Evolutionary conservation across 2,797 vertebrate genomes (phyloP).

Genomic region (Limosa lapponica): DNA sequence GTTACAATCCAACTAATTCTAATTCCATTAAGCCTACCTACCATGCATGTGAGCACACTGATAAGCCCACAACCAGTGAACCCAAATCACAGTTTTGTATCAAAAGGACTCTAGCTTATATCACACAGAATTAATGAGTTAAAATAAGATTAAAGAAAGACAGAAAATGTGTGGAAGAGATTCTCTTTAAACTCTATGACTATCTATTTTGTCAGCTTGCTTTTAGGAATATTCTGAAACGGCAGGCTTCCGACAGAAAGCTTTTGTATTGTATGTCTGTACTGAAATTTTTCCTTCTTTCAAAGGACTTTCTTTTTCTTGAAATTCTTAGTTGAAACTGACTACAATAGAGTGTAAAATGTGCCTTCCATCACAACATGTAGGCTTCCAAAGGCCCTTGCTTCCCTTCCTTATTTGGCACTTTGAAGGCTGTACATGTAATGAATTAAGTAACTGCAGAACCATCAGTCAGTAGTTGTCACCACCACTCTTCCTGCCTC

Average conservation of each 20-base stretch:
- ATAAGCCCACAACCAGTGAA: neutral
- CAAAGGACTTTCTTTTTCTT: neutral
- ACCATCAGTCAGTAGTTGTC: neutral
- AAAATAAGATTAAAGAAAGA: neutral
- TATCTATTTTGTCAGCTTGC: neutral
- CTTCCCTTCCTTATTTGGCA: neutral
- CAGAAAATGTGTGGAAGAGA: neutral
- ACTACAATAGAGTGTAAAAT: neutral
- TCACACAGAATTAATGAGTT: neutral
- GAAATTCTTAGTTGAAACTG: neutral
- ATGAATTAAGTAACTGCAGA: neutral
- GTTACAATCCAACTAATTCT: neutral
- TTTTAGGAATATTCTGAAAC: neutral
- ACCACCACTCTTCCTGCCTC: neutral
- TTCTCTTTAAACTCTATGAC: neutral
- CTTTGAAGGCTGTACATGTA: neutral
- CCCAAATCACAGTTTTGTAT: neutral
- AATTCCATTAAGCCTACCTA: neutral
- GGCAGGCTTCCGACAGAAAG: neutral
- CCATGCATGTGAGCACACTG: rapidly evolving
- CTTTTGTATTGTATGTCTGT: neutral
- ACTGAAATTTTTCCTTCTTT: neutral
- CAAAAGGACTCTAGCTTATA: neutral
- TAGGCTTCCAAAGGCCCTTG: neutral
- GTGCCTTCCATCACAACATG: neutral